Evolutionary conservation across 1,140 invertebrate species (phyloP).

Genomic region (Hycleus cichorii): DNA sequence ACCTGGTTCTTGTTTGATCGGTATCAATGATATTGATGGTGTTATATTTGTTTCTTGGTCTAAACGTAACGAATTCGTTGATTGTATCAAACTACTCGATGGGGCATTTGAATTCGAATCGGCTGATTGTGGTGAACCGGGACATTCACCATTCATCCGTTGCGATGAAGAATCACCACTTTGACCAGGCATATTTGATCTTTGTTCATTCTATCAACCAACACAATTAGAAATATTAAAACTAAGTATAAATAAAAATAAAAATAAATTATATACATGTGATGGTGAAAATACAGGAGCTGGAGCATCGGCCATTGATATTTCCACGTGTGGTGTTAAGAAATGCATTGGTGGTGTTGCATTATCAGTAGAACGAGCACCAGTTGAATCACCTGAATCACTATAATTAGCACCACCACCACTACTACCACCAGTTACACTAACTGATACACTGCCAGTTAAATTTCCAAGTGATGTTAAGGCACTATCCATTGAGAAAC

Average conservation of each 20-base stretch:
- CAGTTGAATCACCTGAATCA: slow-evolving; percentile 70
- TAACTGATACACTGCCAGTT: slow-evolving; percentile 39
- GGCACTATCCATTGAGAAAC: slow-evolving; percentile 47
- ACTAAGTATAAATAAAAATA: too few relatives aligned
- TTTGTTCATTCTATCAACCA: slow-evolving; percentile 4
- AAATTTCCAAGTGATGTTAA: slow-evolving; percentile 48
- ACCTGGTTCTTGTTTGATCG: slow-evolving; percentile 68
- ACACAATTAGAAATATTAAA: background rate
- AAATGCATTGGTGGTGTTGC: slow-evolving; percentile 84
- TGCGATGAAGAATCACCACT: slow-evolving; percentile 38
- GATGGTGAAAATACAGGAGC: slow-evolving; percentile 39
- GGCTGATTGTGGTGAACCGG: slow-evolving; percentile 67
- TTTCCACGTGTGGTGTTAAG: slow-evolving; percentile 80
- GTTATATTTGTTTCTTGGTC: slow-evolving; percentile 56
- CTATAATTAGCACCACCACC: slow-evolving; percentile 63
- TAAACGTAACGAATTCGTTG: slow-evolving; percentile 36
- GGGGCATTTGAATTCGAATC: slow-evolving; percentile 67
- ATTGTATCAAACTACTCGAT: slow-evolving; percentile 53
- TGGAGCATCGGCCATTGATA: slow-evolving; percentile 68
- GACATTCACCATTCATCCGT: slow-evolving; percentile 47
- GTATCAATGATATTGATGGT: slow-evolving; percentile 77
- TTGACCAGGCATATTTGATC: slow-evolving; percentile 26
- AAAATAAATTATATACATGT: slow-evolving; percentile 29
- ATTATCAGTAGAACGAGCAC: slow-evolving; percentile 69
- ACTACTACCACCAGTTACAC: slow-evolving; percentile 48